Conservation (phyloP, 2,888 invertebrate species). For the Epirrita christyi region DNA sequence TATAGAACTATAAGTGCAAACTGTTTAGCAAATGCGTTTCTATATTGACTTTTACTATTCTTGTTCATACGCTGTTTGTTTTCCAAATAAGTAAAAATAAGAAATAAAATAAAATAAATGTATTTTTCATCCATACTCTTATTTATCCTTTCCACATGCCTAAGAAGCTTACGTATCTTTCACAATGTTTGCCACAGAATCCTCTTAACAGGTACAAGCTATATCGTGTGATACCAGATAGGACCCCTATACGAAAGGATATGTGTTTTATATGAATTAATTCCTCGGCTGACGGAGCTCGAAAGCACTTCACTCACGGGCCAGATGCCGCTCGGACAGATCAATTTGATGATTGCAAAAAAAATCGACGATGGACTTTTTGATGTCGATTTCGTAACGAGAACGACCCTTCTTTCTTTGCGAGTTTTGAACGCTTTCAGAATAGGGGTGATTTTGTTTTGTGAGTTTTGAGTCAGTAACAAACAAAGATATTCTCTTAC, state of each 20-base stretch:
- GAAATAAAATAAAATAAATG: no score
- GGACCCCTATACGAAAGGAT: conserved; percentile 54
- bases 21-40: no score
- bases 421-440: conserved; percentile 52
- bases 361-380: conserved; percentile 71
- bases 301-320: conserved; percentile 81
- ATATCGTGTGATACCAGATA: conserved; percentile 38
- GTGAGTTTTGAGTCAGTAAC: conserved; percentile 11
- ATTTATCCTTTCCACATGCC: no score
- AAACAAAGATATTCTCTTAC: not conserved
- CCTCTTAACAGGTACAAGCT: not conserved
- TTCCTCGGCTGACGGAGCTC: conserved; percentile 76
- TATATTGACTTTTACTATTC: no score
- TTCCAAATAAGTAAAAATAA: no score
- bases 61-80: no score
- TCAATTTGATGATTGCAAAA: conserved; percentile 85
- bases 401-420: conserved; percentile 32
- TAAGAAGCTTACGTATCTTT: no score
- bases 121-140: no score
- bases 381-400: conserved; percentile 67
- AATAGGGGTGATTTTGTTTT: conserved; percentile 28
- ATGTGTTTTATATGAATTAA: conserved; percentile 83
- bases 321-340: conserved; percentile 82
- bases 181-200: no score
- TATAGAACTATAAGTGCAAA: no score